Base-by-base conservation (phyloP, 2,888 invertebrate species). In the Lottia scabra region DNA sequence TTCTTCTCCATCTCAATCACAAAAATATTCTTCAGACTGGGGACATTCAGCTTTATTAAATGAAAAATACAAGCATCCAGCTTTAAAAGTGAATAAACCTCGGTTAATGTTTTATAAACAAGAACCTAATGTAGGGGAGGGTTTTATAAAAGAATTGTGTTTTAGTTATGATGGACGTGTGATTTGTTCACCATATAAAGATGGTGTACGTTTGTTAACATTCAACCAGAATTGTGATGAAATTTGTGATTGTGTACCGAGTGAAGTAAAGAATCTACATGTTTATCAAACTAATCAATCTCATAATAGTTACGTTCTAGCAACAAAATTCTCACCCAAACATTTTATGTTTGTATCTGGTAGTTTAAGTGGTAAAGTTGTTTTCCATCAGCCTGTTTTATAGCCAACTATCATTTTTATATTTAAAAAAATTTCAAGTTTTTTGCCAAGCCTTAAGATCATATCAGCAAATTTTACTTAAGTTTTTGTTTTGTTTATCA, bases 121-220 rank as follows among this genome's bases (percentile, higher is more conserved):
- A 84, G 97, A 98, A 88, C 94, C 95, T 0, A 96, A 95, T 86
- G 94, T 95, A 16, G 97, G 96, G 1, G 94, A 94, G 78, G 97
- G 96, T 0, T 96, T 95, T 83, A 97, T 98, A 71, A 98, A 98
- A 89, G 98, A 97, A 87, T 91, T 96, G 65, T 95, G 95, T 83
- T 97, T 96, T 89, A 96, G 96, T 0, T 92, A 95, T 1, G 97
- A 97, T 88, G 98, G 98, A 0, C 92, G 97, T 67, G 90, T 97
- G 13, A 94, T 98, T 43, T 96, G 96, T 86, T 97, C 97, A 0
- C 97, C 98, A 0, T 96, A 94, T 89, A 95, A 94, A 0, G 93
- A 93, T 84, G 97, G 97, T 44, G 93, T 97, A 75, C 91, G 97
- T n/a, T 91, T 98, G 4, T 90, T 98, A 30, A 93, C 94, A 0